Evolutionary conservation across 2,113 vertebrate genomes (phyloP).

Genomic region (Caracal caracal): DNA sequence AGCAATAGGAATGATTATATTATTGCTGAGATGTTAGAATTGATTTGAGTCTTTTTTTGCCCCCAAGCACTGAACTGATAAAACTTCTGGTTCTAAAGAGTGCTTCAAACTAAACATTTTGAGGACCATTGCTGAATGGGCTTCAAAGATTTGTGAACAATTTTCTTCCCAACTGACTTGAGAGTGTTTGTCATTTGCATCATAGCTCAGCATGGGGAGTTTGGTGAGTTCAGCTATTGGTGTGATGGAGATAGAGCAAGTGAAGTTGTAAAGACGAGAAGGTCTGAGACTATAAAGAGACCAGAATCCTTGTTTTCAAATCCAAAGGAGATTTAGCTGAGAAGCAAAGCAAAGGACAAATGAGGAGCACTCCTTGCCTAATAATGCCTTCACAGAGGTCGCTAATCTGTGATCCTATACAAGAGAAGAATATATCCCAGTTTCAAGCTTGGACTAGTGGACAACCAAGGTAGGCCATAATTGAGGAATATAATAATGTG

Average conservation of each 20-base stretch:
- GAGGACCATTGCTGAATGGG: background rate
- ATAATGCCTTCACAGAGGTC: background rate
- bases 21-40: background rate
- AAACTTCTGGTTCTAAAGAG: background rate
- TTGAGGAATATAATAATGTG: background rate
- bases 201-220: background rate
- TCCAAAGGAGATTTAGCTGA: background rate
- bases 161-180: background rate
- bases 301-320: background rate
- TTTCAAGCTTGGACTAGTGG: background rate
- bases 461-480: background rate
- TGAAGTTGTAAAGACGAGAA: background rate
- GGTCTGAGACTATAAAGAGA: background rate
- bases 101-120: background rate
- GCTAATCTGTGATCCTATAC: background rate
- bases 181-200: background rate
- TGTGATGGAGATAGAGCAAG: background rate
- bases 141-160: background rate
- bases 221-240: background rate
- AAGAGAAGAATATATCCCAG: background rate
- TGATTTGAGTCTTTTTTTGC: background rate
- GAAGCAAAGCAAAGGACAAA: background rate
- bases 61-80: background rate
- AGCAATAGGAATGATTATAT: background rate
- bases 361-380: background rate